These are phyloP conservation scores for Brachionus angularis DNA, from an alignment of 1,140 invertebrate genomes.

Conservation along the genomic window DNA sequence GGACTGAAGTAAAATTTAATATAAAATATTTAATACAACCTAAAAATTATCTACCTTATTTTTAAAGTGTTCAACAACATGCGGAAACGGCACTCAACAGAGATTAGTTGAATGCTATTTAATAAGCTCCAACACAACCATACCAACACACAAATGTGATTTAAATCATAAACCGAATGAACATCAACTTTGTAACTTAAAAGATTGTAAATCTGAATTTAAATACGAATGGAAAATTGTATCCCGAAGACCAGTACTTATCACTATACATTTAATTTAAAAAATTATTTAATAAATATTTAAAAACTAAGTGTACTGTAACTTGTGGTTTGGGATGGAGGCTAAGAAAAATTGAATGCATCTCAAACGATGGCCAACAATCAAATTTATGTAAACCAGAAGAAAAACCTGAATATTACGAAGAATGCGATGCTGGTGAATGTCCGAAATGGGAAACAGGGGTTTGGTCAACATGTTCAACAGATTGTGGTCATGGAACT, in stretches of 20 bases:
- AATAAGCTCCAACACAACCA: not conserved
- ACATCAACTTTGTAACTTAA: not conserved
- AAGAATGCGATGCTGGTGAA: slow-evolving; percentile 7
- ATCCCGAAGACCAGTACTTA: not conserved
- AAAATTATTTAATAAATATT: not conserved
- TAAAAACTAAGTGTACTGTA: slow-evolving; percentile 1
- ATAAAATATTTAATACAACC: not conserved
- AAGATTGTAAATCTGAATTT: slow-evolving; percentile 7
- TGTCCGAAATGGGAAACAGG: slow-evolving; percentile 27
- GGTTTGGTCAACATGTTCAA: slow-evolving; percentile 35
- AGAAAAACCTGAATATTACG: slow-evolving; percentile 14
- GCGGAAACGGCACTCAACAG: slow-evolving; percentile 8
- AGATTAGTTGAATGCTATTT: slow-evolving; percentile 25
- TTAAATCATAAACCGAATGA: not conserved
- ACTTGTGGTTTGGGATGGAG: slow-evolving; percentile 5
- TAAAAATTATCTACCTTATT: not conserved
- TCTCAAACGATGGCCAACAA: not conserved
- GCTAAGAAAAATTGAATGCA: not conserved
- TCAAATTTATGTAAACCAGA: slow-evolving; percentile 1
- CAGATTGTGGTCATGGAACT: not conserved
- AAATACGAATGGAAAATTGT: slow-evolving; percentile 17
- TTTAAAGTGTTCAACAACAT: slow-evolving; percentile 4
- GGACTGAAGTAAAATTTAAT: slow-evolving; percentile 22
- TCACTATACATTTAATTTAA: not conserved
- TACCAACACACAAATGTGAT: slow-evolving; percentile 9